These are phyloP conservation scores for Dufourea novaeangliae DNA, from an alignment of 1,140 invertebrate species.

Conservation along the genomic window DNA sequence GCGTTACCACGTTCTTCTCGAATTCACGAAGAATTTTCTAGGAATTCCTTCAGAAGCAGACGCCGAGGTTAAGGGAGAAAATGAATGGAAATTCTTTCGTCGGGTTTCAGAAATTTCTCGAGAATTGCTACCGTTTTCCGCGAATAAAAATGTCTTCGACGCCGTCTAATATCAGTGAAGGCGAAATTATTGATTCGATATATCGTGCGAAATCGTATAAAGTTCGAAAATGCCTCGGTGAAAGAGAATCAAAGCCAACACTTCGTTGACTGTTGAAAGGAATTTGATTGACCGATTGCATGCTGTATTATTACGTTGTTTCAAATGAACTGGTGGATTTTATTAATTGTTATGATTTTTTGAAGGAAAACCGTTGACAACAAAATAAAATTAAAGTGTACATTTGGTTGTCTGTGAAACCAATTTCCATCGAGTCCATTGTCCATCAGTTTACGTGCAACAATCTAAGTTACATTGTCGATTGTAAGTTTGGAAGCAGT, in stretches of 20 bases:
- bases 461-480: background rate
- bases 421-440: no score
- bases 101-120: background rate
- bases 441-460: background rate
- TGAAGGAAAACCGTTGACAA: no score
- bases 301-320: background rate
- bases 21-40: background rate
- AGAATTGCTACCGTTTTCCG: background rate
- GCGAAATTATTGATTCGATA: background rate
- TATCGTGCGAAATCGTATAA: background rate
- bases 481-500: background rate
- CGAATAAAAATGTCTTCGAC: background rate
- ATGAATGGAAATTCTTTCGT: background rate
- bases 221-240: background rate
- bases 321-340: background rate
- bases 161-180: background rate
- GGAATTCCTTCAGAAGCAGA: background rate
- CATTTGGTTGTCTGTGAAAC: no score
- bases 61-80: background rate
- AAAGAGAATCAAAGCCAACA: constrained; percentile 16
- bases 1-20: background rate
- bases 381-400: no score
- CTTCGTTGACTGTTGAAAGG: constrained; percentile 21
- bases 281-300: background rate
- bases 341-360: background rate